Conservation (phyloP, 2,113 vertebrate genomes). For the Columba janthina region DNA sequence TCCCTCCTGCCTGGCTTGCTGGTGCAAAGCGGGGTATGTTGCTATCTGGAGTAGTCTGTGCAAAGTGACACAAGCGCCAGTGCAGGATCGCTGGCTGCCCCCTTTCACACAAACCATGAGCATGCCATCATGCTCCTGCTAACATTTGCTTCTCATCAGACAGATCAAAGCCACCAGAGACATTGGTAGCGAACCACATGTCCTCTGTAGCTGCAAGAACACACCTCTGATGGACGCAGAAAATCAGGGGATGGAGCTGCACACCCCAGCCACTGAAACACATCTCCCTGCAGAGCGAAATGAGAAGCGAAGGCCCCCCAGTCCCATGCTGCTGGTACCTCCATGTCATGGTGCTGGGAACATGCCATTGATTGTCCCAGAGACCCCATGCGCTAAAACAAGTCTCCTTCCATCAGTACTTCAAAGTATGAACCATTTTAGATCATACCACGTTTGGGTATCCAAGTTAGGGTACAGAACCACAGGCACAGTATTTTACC, state of each 20-base stretch:
- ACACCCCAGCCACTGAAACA: background rate
- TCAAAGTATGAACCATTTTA: background rate
- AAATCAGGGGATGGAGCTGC: background rate
- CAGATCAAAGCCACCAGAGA: background rate
- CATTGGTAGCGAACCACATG: background rate
- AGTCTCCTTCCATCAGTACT: background rate
- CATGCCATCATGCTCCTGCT: background rate
- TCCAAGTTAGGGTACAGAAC: background rate
- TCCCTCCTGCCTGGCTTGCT: background rate
- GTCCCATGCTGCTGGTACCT: background rate
- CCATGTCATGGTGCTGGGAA: background rate
- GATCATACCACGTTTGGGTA: background rate
- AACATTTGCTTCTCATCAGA: background rate
- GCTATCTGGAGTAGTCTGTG: background rate
- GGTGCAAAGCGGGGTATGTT: background rate
- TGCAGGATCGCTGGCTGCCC: background rate
- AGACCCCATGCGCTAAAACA: background rate
- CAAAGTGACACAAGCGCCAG: background rate
- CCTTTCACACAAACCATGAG: background rate
- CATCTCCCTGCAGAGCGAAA: background rate
- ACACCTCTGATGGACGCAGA: accelerated
- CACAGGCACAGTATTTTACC: background rate
- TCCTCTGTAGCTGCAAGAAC: background rate
- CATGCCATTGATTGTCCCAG: accelerated
- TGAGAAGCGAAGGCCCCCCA: accelerated